These are phyloP conservation scores for Chromobotia macracanthus DNA, from an alignment of 2,797 vertebrate species.

Conservation along the genomic window DNA sequence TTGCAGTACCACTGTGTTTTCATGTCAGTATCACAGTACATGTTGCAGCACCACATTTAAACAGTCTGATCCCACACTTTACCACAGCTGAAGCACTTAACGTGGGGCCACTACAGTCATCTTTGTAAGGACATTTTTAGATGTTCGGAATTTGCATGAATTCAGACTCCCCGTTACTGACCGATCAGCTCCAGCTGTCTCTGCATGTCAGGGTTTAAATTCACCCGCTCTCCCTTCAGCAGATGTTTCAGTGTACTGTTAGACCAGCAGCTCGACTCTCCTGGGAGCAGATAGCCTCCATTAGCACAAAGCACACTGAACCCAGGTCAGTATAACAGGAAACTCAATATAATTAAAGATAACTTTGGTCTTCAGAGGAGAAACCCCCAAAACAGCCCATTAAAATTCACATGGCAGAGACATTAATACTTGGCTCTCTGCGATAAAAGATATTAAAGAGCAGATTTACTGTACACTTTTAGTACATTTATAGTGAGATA, in stretches of 20 bases:
- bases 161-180: neutral
- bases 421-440: no score
- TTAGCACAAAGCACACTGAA: slow-evolving; percentile 47
- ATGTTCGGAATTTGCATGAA: neutral
- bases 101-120: no score
- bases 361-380: slow-evolving; percentile 34
- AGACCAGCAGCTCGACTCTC: slow-evolving; percentile 42
- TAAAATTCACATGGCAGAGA: neutral
- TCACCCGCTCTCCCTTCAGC: slow-evolving; percentile 35
- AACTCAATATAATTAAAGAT: slow-evolving; percentile 46
- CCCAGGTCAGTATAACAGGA: slow-evolving; percentile 46
- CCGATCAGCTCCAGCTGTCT: slow-evolving; percentile 4
- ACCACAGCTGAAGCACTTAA: no score
- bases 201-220: slow-evolving; percentile 35
- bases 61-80: no score
- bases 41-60: no score
- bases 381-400: slow-evolving; percentile 18
- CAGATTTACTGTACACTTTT: no score
- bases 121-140: no score
- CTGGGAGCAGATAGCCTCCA: slow-evolving; percentile 23
- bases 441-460: no score
- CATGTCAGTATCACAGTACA: neutral
- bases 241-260: slow-evolving; percentile 53
- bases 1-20: neutral
- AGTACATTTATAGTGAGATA: no score